Evolutionary conservation across 2,113 vertebrate genomes (phyloP).

Genomic region (Peucedramus taeniatus): DNA sequence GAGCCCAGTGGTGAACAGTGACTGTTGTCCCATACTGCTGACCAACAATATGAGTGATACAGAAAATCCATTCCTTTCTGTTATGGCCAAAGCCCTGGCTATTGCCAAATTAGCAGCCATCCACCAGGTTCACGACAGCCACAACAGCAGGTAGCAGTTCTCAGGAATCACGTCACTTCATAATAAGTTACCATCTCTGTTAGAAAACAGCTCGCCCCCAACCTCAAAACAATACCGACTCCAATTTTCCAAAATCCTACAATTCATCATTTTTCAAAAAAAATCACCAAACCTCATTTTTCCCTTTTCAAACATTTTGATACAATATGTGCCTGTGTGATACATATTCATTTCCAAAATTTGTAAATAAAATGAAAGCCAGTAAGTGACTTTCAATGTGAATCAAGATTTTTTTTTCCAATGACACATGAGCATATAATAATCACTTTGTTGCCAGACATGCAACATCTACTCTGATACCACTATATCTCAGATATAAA

Average conservation of each 20-base stretch:
- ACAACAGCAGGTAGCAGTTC: not conserved
- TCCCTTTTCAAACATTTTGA: not conserved
- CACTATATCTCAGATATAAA: not conserved
- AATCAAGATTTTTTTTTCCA: not conserved
- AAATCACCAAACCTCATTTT: not conserved
- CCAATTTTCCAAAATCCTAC: not conserved
- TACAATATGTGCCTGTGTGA: not conserved
- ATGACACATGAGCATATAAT: not conserved
- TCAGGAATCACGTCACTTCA: not conserved
- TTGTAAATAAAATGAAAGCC: not conserved
- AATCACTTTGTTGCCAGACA: not conserved
- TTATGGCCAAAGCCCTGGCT: not conserved
- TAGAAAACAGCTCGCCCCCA: not conserved
- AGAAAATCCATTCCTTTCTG: not conserved
- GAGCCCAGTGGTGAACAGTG: not conserved
- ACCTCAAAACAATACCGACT: not conserved
- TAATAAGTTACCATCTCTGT: not conserved
- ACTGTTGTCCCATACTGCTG: not conserved
- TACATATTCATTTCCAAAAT: not conserved
- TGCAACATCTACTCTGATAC: not conserved
- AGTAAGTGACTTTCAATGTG: not conserved
- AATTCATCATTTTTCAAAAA: not conserved
- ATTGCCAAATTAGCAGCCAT: not conserved
- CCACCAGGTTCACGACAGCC: fast-evolving
- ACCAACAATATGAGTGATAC: fast-evolving